These are phyloP conservation scores for Thryonomys swinderianus DNA, from an alignment of 2,113 vertebrate genomes.

Conservation along the genomic window DNA sequence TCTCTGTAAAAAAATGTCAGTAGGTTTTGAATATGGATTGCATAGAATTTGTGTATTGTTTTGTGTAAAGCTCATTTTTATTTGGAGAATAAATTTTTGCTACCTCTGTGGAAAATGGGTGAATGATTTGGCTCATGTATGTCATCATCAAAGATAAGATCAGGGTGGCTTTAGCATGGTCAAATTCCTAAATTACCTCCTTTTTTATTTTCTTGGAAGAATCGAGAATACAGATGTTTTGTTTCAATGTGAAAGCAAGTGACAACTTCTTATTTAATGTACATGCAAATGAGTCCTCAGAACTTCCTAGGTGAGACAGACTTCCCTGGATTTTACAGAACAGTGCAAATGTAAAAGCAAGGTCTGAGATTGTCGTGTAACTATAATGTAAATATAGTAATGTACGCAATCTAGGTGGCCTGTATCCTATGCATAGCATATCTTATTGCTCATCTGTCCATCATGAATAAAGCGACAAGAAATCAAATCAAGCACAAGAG, in stretches of 20 bases:
- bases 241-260: background rate
- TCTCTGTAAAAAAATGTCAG: background rate
- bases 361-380: background rate
- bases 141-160: background rate
- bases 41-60: background rate
- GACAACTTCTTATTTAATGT: background rate
- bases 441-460: too few relatives aligned
- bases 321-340: background rate
- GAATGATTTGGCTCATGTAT: background rate
- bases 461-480: background rate
- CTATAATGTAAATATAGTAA: background rate
- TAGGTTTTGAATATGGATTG: background rate
- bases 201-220: constrained; percentile 12
- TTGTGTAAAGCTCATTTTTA: background rate
- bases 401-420: too few relatives aligned
- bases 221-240: background rate
- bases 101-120: background rate
- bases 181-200: background rate
- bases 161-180: background rate
- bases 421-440: background rate
- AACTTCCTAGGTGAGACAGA: background rate
- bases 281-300: background rate
- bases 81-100: background rate
- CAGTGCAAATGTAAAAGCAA: background rate
- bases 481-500: background rate